Percentiles rank a stretch among this genome's conserved stretches.
Conservation (phyloP, 2,113 vertebrate species). For the Panurus biarmicus region DNA sequence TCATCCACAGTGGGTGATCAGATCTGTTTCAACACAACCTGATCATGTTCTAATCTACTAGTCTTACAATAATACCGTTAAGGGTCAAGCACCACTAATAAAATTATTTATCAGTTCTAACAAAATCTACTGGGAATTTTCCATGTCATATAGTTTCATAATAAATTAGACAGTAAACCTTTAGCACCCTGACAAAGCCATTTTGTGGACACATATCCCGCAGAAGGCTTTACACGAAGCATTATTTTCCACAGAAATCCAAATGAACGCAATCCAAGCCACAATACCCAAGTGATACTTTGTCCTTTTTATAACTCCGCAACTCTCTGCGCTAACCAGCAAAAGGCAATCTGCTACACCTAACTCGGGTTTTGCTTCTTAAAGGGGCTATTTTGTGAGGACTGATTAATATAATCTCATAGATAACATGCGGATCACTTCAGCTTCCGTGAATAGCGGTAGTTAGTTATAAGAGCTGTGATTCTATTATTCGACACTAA, state of each 20-base stretch:
- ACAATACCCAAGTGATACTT: background rate
- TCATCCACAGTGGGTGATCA: background rate
- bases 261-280: rapidly evolving
- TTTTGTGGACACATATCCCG: background rate
- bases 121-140: background rate
- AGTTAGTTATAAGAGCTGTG: no score
- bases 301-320: background rate
- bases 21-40: background rate
- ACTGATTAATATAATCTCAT: background rate
- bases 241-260: background rate
- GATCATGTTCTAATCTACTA: background rate
- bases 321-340: background rate
- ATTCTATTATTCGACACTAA: background rate
- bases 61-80: background rate
- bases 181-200: background rate
- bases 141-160: background rate
- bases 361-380: background rate
- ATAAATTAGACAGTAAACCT: background rate
- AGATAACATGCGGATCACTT: rapidly evolving
- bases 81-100: background rate
- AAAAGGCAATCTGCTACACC: background rate
- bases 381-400: background rate
- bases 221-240: background rate
- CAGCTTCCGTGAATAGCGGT: background rate
- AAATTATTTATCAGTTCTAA: background rate